phyloP scores from a whole-genome alignment of 2,113 vertebrate genomes.

The Apodemus speciosus region DNA sequence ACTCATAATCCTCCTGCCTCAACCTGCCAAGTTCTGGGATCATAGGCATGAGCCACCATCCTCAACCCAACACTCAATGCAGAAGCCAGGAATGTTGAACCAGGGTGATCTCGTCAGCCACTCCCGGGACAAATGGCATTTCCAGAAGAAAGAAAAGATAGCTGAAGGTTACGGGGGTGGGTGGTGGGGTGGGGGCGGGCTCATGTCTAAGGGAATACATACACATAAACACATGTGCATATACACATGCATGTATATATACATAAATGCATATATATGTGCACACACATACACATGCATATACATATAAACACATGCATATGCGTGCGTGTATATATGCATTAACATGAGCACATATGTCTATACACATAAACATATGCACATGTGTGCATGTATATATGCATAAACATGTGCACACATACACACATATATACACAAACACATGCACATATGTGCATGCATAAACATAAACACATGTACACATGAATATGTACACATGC shows the following conservation, averaged over 20 bases:
- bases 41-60: neutral
- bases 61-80: neutral
- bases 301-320: neutral
- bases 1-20: neutral
- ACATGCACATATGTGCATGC: too few relatives aligned
- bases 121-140: neutral
- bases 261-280: too few relatives aligned
- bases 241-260: too few relatives aligned
- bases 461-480: too few relatives aligned
- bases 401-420: too few relatives aligned
- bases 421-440: too few relatives aligned
- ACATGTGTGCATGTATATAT: neutral
- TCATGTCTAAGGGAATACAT: too few relatives aligned
- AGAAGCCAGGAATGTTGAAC: neutral
- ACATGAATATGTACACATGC: fast-evolving
- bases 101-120: neutral
- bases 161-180: too few relatives aligned
- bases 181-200: too few relatives aligned
- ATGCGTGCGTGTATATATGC: fast-evolving
- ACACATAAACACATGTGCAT: neutral
- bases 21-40: neutral
- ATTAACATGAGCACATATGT: fast-evolving
- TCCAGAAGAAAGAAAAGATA: neutral
- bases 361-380: fast-evolving
- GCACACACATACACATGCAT: too few relatives aligned